Percentiles rank a stretch among this genome's conserved stretches.
These are phyloP conservation scores for Berghia stephanieae DNA, from an alignment of 1,140 invertebrate species.

Conservation along the genomic window DNA sequence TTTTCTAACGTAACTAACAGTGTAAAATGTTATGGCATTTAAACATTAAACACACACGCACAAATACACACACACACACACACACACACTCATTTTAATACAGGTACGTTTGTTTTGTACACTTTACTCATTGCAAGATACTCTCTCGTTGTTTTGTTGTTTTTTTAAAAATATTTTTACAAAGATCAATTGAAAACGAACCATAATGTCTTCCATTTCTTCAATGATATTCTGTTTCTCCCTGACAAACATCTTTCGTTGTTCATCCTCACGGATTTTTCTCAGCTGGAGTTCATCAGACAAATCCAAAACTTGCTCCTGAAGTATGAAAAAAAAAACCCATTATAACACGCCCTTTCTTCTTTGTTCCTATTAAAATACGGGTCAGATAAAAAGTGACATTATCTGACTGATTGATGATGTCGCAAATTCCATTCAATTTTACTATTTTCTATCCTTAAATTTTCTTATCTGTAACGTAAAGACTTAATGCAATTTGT, in stretches of 20 bases:
- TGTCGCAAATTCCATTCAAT: too few species aligned
- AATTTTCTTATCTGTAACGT: too few species aligned
- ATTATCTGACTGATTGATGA: too few species aligned
- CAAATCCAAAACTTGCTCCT: conserved; percentile 58
- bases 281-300: conserved; percentile 56
- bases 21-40: neutral
- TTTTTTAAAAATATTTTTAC: neutral
- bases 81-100: too few species aligned
- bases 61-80: neutral
- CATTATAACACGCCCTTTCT: too few species aligned
- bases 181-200: conserved; percentile 24
- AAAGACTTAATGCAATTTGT: too few species aligned
- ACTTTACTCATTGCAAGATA: neutral
- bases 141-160: neutral
- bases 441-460: too few species aligned
- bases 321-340: too few species aligned
- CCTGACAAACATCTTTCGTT: conserved; percentile 42
- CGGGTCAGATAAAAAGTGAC: too few species aligned
- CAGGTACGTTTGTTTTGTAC: conserved; percentile 23
- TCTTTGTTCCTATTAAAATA: too few species aligned
- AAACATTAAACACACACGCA: neutral
- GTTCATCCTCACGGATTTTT: conserved; percentile 49
- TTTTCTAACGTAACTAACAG: neutral
- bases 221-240: conserved; percentile 57
- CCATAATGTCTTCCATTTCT: conserved; percentile 57